Percentiles rank a stretch among this genome's conserved stretches.
Conservation (phyloP, 2,888 invertebrate species). For the Orthonevra nobilis region DNA sequence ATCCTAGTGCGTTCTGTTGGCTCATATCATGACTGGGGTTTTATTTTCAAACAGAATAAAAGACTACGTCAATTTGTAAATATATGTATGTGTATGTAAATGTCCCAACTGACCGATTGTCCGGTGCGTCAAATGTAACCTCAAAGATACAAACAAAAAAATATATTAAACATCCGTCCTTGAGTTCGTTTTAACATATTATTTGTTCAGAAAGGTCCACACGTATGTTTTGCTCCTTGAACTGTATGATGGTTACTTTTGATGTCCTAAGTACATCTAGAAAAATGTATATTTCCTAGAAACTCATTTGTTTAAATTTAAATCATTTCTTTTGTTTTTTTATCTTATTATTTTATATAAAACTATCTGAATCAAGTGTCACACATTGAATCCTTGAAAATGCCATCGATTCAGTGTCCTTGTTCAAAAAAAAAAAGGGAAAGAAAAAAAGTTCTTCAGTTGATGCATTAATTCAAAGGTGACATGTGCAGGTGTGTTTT, state of each 20-base stretch:
- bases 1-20: slow-evolving; percentile 4
- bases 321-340: too few species aligned
- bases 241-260: slow-evolving; percentile 39
- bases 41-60: slow-evolving; percentile 5
- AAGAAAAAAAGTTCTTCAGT: slow-evolving; percentile 7
- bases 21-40: slow-evolving; percentile 30
- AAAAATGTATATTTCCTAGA: slow-evolving; percentile 25
- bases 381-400: slow-evolving; percentile 32
- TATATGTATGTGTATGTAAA: slow-evolving; percentile 3
- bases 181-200: slow-evolving; percentile 25
- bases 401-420: slow-evolving; percentile 32
- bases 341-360: too few species aligned
- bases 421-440: slow-evolving; percentile 15
- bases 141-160: too few species aligned
- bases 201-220: neutral
- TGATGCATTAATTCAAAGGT: slow-evolving; percentile 30
- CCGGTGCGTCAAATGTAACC: slow-evolving; percentile 43
- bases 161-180: slow-evolving; percentile 62
- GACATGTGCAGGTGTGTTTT: slow-evolving; percentile 30
- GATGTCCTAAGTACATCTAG: slow-evolving; percentile 39
- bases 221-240: slow-evolving; percentile 1
- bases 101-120: slow-evolving; percentile 12
- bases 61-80: slow-evolving; percentile 50
- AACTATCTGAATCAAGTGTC: too few species aligned
- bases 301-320: slow-evolving; percentile 3